These are phyloP conservation scores for Cololabis saira DNA, from an alignment of 2,113 vertebrate genomes.

Conservation along the genomic window DNA sequence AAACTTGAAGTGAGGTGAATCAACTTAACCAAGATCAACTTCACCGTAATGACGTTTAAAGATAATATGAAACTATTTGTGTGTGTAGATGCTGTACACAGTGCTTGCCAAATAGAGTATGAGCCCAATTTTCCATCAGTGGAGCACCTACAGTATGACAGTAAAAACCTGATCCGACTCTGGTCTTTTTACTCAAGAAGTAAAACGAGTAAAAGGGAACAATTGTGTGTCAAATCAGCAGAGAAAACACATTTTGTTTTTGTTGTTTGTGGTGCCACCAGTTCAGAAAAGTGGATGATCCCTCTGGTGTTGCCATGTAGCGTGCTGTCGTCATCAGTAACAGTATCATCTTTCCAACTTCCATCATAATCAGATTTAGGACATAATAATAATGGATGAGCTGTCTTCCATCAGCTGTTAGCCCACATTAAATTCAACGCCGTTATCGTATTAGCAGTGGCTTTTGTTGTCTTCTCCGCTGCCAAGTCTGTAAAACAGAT, in stretches of 20 bases:
- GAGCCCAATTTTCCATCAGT: neutral
- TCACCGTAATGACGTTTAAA: neutral
- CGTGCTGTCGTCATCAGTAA: conserved; percentile 45
- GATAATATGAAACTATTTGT: neutral
- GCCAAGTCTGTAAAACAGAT: neutral
- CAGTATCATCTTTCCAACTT: conserved; percentile 47
- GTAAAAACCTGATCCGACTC: neutral
- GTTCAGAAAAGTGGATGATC: conserved; percentile 1
- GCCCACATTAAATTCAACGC: conserved; percentile 46
- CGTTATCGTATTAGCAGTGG: conserved; percentile 1
- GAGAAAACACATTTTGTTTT: neutral
- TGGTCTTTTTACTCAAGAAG: too few species aligned
- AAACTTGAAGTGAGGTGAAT: too few species aligned
- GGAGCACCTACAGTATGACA: neutral
- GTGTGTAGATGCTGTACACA: neutral
- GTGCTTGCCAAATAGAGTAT: neutral
- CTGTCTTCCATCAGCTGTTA: conserved; percentile 55
- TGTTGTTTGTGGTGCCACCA: neutral
- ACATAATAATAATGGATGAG: conserved; percentile 56
- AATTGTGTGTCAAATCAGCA: too few species aligned
- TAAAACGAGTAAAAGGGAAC: too few species aligned
- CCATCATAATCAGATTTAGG: conserved; percentile 63
- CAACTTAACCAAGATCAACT: too few species aligned
- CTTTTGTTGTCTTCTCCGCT: neutral
- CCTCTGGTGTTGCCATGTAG: neutral